A percentile compares a stretch with the other conserved stretches of the same genome.
These are phyloP conservation scores for Zygothrica quintamaculata DNA, from an alignment of 2,888 invertebrate genomes.

Conservation along the genomic window DNA sequence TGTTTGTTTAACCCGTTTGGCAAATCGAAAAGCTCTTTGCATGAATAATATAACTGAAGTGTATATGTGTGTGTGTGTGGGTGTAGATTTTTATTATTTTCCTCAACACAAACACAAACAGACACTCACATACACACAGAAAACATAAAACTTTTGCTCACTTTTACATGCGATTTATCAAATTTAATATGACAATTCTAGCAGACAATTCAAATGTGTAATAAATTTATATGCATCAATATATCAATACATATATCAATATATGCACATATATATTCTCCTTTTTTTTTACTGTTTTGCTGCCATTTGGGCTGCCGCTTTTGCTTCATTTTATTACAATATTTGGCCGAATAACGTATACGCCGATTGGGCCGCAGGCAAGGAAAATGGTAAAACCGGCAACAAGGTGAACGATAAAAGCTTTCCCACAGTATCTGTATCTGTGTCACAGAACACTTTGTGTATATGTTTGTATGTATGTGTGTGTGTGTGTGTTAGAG, in stretches of 20 bases:
- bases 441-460: slow-evolving; percentile 16
- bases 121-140: slow-evolving; percentile 13
- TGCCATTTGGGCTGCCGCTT: neutral
- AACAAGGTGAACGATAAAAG: slow-evolving; percentile 73
- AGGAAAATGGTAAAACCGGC: slow-evolving; percentile 44
- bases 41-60: slow-evolving; percentile 54
- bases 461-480: slow-evolving; percentile 9
- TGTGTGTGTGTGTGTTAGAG: slow-evolving; percentile 36
- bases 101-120: slow-evolving; percentile 3
- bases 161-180: slow-evolving; percentile 68
- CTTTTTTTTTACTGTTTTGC: slow-evolving; percentile 4
- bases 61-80: no score
- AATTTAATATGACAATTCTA: slow-evolving; percentile 63
- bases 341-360: slow-evolving; percentile 62
- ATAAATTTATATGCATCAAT: slow-evolving; percentile 58
- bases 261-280: slow-evolving; percentile 13
- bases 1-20: slow-evolving; percentile 57
- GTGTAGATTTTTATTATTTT: slow-evolving; percentile 37
- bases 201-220: slow-evolving; percentile 66
- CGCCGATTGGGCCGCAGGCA: slow-evolving; percentile 56
- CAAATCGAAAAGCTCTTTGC: slow-evolving; percentile 58
- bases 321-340: slow-evolving; percentile 40
- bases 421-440: slow-evolving; percentile 59
- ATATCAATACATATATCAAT: slow-evolving; percentile 12
- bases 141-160: slow-evolving; percentile 38